phyloP scores from a whole-genome alignment of 2,113 vertebrate genomes.

The Archocentrus centrarchus region DNA sequence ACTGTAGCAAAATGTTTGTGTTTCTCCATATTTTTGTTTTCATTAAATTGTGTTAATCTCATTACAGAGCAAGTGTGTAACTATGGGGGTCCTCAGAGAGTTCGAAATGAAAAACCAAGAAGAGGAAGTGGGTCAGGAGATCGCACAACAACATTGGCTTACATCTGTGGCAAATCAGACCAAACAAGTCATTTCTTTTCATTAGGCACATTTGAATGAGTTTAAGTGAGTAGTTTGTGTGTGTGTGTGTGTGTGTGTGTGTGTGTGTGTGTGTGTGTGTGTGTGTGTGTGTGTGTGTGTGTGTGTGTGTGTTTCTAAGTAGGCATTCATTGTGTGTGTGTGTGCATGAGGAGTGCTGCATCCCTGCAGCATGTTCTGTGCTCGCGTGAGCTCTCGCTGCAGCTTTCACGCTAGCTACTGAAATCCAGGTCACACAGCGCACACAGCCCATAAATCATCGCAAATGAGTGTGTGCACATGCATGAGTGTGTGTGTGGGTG shows the following conservation, averaged over 20 bases:
- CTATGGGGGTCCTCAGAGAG: not conserved
- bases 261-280: not conserved
- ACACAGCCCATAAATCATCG: conserved; percentile 17
- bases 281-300: not conserved
- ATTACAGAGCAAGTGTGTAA: conserved; percentile 23
- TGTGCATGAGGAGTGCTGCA: conserved; percentile 23
- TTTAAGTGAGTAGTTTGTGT: not conserved
- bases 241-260: too few relatives aligned
- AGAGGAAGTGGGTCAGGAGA: conserved; percentile 55
- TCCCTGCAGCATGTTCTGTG: conserved; percentile 67
- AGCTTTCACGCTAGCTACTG: conserved; percentile 56
- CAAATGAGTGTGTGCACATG: conserved; percentile 1
- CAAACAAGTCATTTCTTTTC: conserved; percentile 27
- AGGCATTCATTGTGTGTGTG: conserved; percentile 25
- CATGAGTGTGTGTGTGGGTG: not conserved
- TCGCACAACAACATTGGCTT: conserved; percentile 10
- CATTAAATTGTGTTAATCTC: conserved; percentile 32
- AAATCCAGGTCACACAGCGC: conserved; percentile 74
- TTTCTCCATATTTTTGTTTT: conserved; percentile 16
- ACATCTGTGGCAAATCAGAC: conserved; percentile 3
- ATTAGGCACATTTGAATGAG: conserved; percentile 6
- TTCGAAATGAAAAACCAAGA: conserved; percentile 10
- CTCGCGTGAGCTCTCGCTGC: conserved; percentile 58
- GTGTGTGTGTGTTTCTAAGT: not conserved
- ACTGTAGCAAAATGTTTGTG: not conserved